Evolutionary conservation across 1,140 invertebrate genomes (phyloP).

Genomic region (Zophobas atratus): DNA sequence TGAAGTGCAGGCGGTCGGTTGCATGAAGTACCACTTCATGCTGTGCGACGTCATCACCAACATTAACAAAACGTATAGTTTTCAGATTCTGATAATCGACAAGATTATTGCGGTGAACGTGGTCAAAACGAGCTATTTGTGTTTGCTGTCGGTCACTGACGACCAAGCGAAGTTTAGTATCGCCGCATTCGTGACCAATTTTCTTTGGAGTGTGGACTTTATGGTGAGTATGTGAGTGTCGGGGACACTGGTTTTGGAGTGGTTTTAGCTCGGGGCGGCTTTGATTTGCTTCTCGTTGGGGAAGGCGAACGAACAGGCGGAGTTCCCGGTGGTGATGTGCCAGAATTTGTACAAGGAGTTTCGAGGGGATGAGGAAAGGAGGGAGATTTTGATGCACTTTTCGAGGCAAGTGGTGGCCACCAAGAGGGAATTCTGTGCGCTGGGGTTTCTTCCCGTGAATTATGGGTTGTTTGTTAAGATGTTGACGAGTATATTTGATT

Average conservation of each 20-base stretch:
- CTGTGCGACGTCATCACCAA: no score
- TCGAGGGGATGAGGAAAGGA: no score
- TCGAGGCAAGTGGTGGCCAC: background rate
- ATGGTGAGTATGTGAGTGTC: no score
- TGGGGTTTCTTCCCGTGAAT: slow-evolving; percentile 10
- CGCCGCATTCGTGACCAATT: background rate
- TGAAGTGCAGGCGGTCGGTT: background rate
- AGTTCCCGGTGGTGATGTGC: background rate
- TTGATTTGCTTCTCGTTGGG: no score
- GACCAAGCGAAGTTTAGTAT: no score
- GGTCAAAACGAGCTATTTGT: no score
- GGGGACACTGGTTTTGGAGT: background rate
- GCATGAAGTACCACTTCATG: slow-evolving; percentile 4
- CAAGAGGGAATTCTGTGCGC: background rate
- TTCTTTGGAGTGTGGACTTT: no score
- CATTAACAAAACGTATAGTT: no score
- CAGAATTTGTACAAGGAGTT: background rate
- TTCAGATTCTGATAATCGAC: no score
- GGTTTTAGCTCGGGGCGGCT: background rate
- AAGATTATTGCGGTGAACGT: no score
- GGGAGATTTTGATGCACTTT: background rate
- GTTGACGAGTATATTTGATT: no score
- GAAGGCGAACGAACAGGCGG: background rate
- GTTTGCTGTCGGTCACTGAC: no score
- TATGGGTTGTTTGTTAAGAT: background rate